phyloP scores from a whole-genome alignment of 2,888 invertebrate genomes.

The Plemyria rubiginata region DNA sequence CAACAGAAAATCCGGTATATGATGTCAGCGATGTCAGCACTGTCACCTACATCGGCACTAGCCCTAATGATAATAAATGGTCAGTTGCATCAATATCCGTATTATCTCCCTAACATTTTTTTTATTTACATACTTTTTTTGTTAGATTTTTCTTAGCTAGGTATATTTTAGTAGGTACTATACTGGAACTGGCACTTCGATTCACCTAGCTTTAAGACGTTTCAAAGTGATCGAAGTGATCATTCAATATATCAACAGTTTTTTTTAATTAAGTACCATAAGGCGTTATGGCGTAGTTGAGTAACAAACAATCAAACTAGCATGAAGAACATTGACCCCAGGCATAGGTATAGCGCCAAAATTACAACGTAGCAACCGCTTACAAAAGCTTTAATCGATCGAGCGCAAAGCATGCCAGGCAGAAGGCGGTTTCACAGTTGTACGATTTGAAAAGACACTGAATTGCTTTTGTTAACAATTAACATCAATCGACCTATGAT shows the following conservation, averaged over 20 bases:
- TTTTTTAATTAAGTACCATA: too few relatives aligned
- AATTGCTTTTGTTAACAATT: neutral
- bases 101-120: neutral
- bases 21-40: conserved; percentile 36
- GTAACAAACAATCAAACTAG: too few relatives aligned
- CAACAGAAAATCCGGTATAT: conserved; percentile 28
- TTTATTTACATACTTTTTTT: too few relatives aligned
- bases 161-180: too few relatives aligned
- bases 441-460: neutral
- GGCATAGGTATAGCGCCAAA: neutral
- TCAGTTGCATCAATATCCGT: conserved; percentile 36
- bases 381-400: neutral
- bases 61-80: conserved; percentile 56
- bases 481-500: neutral
- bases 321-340: neutral
- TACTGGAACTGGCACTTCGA: too few relatives aligned
- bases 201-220: too few relatives aligned
- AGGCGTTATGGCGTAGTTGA: too few relatives aligned
- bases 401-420: neutral
- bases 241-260: too few relatives aligned
- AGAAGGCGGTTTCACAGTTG: neutral
- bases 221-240: too few relatives aligned
- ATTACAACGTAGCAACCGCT: neutral
- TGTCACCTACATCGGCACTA: conserved; percentile 41
- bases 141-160: too few relatives aligned